Conservation (phyloP, 2,797 vertebrate species). For the Manis javanica region DNA sequence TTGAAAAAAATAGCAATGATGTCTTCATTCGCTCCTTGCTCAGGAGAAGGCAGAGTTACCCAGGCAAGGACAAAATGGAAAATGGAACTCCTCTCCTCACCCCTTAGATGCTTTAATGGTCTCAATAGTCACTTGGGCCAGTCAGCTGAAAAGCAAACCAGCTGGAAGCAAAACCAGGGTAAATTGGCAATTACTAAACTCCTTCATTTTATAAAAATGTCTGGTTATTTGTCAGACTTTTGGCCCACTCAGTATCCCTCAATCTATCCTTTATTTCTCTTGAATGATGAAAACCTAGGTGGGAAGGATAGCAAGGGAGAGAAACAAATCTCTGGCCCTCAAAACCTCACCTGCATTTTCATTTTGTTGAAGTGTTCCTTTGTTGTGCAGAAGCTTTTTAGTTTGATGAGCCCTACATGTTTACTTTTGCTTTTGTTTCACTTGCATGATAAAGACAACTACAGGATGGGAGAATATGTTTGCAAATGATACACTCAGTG, state of each 20-base stretch:
- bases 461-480: too few species aligned
- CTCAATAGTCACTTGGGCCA: not conserved
- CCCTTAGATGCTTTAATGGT: not conserved
- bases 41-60: not conserved
- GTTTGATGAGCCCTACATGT: too few species aligned
- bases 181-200: slow-evolving; percentile 1
- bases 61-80: not conserved
- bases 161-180: slow-evolving; percentile 18
- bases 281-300: not conserved
- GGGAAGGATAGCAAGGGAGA: not conserved
- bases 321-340: not conserved
- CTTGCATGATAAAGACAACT: too few species aligned
- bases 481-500: too few species aligned
- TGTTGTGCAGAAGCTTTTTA: too few species aligned
- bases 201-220: slow-evolving; percentile 30
- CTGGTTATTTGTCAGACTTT: not conserved
- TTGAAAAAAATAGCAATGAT: not conserved
- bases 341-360: not conserved
- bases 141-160: not conserved
- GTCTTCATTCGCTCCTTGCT: not conserved
- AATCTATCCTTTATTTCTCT: slow-evolving; percentile 29
- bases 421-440: too few species aligned
- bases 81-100: slow-evolving; percentile 12
- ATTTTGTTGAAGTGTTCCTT: too few species aligned
- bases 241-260: not conserved